Evolutionary conservation across 2,797 vertebrate species (phyloP), one percentile per base, ranked within the genome.

Genomic region (Adelosebastes latens): DNA sequence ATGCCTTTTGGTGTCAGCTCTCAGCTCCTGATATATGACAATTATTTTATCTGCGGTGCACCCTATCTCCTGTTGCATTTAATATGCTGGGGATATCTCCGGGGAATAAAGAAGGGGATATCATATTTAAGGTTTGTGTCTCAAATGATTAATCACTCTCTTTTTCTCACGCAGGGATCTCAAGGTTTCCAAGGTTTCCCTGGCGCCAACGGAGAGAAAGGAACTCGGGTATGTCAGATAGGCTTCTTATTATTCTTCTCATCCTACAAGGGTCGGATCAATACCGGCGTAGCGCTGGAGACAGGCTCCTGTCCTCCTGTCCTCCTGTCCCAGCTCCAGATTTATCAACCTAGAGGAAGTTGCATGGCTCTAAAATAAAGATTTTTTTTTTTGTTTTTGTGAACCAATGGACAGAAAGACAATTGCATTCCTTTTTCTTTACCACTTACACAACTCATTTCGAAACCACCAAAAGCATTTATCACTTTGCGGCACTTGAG

Each of bases 131-230:
- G 14, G 36, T 77, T 81, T 83, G 22, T 77, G 62, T 86, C 74
- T 72, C 72, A 52, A 68, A 79, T 87, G 58, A 88, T 75, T 82
- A 80, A 90, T 84, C 67, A 14, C 71, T 80, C 6, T 80, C 58
- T 84, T 70, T 81, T 61, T 88, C 69, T 3, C 63, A 79, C 79
- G 62, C 92, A 98, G 98, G 97, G 97, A 81, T 98, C 97, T 12
- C 96, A 98, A 32, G 99, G 98, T 85, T 99, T 99, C 94, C 97
- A 98, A 90, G 99, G 99, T 69, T 99, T 99, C 86, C 96, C 97
- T n/a, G 99, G 99, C 2, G 96, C 99, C 91, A 99, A 98, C 0
- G 98, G 99, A 89, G 99, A 99, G 93, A 99, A 99, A 89, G 99
- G 99, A 72, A 96, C 97, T 83, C 94, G 99, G 97, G 99, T 99